Evolutionary conservation across 2,888 invertebrate genomes (phyloP).

Genomic region (Perithous albicinctus): DNA sequence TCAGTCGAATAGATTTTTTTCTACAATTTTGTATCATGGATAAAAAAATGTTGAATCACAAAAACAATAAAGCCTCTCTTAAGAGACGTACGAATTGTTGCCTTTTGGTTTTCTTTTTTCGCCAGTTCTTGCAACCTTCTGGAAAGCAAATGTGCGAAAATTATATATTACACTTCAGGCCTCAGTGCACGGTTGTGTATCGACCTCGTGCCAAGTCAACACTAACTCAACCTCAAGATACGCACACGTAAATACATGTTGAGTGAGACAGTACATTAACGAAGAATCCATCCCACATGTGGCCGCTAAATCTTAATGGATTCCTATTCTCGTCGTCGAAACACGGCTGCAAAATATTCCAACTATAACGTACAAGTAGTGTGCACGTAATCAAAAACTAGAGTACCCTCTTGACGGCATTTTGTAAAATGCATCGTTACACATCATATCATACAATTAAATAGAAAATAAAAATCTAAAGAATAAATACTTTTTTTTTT

Average conservation of each 20-base stretch:
- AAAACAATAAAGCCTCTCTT: too few species aligned
- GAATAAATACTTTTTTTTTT: too few species aligned
- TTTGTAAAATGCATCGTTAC: neutral
- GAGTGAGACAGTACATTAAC: slow-evolving; percentile 20
- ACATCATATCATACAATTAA: neutral
- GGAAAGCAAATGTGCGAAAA: neutral
- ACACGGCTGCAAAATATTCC: neutral
- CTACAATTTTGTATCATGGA: too few species aligned
- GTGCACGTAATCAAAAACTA: neutral
- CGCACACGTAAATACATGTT: neutral
- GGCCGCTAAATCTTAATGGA: slow-evolving; percentile 65
- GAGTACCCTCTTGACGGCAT: neutral
- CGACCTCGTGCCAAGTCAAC: neutral
- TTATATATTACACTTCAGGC: neutral
- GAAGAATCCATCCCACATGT: slow-evolving; percentile 17
- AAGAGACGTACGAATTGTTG: too few species aligned
- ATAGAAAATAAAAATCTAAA: too few species aligned
- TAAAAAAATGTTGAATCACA: too few species aligned
- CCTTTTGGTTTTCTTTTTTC: too few species aligned
- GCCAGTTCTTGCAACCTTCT: too few species aligned
- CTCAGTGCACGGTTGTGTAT: neutral
- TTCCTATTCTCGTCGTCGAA: slow-evolving; percentile 67
- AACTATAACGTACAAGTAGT: neutral
- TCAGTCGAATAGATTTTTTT: too few species aligned
- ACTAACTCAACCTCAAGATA: neutral